Percentiles rank a stretch among this genome's conserved stretches.
These are phyloP conservation scores for Osmerus eperlanus DNA, from an alignment of 2,113 vertebrate species.

Conservation along the genomic window DNA sequence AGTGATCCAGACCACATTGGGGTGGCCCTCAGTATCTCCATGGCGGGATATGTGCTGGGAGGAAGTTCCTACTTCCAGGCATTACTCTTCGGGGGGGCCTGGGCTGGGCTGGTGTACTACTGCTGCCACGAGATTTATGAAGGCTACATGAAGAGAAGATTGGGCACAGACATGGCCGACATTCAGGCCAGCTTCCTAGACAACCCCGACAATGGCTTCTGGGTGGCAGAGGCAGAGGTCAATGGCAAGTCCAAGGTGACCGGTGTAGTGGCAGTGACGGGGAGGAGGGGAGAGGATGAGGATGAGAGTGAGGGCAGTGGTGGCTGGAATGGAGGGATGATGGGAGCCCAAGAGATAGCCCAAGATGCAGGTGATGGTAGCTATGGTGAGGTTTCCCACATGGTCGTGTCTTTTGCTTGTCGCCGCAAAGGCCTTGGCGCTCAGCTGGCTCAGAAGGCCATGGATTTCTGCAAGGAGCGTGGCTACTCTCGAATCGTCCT, in stretches of 20 bases:
- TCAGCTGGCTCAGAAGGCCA: conserved; percentile 40
- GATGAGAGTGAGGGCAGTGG: conserved; percentile 27
- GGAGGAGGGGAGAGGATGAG: conserved; percentile 20
- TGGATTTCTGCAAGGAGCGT: conserved; percentile 64
- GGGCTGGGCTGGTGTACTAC: conserved; percentile 64
- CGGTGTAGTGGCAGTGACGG: conserved; percentile 51
- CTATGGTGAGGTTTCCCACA: conserved; percentile 49
- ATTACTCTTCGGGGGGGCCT: conserved; percentile 56
- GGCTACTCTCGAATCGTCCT: conserved; percentile 43
- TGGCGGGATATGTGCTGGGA: conserved; percentile 67
- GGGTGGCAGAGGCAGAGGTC: conserved; percentile 62
- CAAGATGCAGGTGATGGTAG: conserved; percentile 15
- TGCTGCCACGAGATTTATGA: conserved; percentile 65
- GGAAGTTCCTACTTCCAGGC: conserved; percentile 67
- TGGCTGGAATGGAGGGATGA: conserved; percentile 43
- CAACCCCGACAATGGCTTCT: conserved; percentile 58
- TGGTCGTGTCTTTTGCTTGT: conserved; percentile 47
- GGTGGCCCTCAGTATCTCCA: conserved; percentile 58
- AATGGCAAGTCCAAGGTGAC: conserved; percentile 51
- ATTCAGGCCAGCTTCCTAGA: conserved; percentile 60
- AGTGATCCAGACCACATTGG: conserved; percentile 67
- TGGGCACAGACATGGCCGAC: conserved; percentile 57
- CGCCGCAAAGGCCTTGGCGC: conserved; percentile 52
- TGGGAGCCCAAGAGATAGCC: not conserved
- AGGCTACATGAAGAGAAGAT: conserved; percentile 47